Evolutionary conservation across 2,113 vertebrate species (phyloP).

Genomic region (Amphiprion ocellaris): DNA sequence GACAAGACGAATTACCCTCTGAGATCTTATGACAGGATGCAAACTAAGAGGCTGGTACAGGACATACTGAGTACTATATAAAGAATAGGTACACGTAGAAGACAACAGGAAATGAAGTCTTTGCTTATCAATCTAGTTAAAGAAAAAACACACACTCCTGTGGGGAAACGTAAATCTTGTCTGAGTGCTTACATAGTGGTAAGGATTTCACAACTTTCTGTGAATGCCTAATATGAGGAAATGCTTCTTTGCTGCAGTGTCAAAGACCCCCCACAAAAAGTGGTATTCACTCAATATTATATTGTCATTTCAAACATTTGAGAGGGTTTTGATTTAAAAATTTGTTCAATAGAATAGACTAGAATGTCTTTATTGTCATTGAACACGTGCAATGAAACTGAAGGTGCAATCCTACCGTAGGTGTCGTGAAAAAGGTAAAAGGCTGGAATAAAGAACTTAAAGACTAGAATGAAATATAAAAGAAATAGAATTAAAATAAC

Average conservation of each 20-base stretch:
- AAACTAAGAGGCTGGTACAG: neutral
- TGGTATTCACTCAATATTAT: neutral
- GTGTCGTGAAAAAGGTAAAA: too few relatives aligned
- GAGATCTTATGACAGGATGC: neutral
- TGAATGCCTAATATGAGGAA: neutral
- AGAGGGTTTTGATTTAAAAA: neutral
- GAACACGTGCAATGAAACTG: too few relatives aligned
- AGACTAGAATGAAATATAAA: too few relatives aligned
- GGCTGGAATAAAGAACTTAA: too few relatives aligned
- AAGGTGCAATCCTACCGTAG: too few relatives aligned
- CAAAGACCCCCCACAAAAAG: neutral
- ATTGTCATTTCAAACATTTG: neutral
- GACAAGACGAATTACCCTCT: neutral
- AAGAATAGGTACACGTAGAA: neutral
- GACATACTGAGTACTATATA: neutral
- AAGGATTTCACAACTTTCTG: neutral
- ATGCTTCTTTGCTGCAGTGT: neutral
- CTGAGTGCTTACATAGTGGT: too few relatives aligned
- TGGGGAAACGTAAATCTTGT: neutral
- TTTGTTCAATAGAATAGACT: neutral
- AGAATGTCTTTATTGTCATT: too few relatives aligned
- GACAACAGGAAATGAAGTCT: constrained; percentile 14
- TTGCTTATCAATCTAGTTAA: neutral
- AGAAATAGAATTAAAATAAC: too few relatives aligned
- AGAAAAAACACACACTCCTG: too few relatives aligned